A percentile compares a stretch with the other conserved stretches of the same genome.
Conservation (phyloP, 2,113 vertebrate species). For the Pantherophis guttatus region DNA sequence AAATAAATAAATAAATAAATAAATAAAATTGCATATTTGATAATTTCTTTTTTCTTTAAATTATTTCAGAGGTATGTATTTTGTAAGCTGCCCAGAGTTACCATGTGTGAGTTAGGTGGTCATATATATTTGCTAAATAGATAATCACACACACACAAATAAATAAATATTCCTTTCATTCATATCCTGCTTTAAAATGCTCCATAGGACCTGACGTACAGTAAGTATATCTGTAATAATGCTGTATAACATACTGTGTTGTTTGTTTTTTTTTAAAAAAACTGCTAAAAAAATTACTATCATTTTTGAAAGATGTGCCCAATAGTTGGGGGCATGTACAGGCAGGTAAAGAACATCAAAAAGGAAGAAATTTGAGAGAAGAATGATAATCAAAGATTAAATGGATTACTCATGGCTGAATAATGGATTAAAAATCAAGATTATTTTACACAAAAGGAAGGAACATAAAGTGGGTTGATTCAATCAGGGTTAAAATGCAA, state of each 20-base stretch:
- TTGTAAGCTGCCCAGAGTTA: background rate
- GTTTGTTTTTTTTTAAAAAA: background rate
- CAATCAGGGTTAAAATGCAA: background rate
- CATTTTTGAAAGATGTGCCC: background rate
- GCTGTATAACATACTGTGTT: background rate
- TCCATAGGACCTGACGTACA: background rate
- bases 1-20: too few species aligned
- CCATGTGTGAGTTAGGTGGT: background rate
- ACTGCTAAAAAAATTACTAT: background rate
- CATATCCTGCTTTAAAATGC: background rate
- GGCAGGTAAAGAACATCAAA: background rate
- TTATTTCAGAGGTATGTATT: background rate
- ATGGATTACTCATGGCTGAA: background rate
- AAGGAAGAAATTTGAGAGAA: background rate
- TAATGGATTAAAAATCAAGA: background rate
- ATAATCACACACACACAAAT: background rate
- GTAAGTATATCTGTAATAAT: background rate
- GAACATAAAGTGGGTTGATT: background rate
- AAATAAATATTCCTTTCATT: background rate
- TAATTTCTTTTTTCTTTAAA: background rate
- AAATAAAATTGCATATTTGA: background rate
- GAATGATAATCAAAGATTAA: background rate
- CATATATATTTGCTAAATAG: background rate
- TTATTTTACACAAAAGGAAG: background rate
- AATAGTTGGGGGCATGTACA: background rate